Evolutionary conservation across 1,140 invertebrate species (phyloP), one percentile per base, ranked within the genome.

Genomic region (Aricia agestis): DNA sequence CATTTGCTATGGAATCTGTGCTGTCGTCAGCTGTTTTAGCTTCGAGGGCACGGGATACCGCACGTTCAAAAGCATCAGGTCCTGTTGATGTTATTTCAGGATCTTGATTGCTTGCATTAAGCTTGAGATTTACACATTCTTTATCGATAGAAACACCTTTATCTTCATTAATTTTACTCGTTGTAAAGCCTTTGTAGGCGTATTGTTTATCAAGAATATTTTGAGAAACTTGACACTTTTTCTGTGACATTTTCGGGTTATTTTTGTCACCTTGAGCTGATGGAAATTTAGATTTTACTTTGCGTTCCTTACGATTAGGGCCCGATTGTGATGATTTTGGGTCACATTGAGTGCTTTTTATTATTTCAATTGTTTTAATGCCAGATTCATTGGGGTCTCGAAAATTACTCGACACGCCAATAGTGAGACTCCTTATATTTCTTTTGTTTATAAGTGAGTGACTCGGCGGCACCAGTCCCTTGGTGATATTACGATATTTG

Each of bases 351-450:
- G 13, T 13, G 13, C 6, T 52, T 52, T 52, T 15, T 4, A 13
- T 52, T 52, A 15, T 52, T 52, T 52, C 11, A 52, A 52, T 11
- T 13, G 10, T 52, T 52, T 13, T 52, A 13, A 52, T 52, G 13
- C 45, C 13, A 52, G 45, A 13, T 15, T 52, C 13, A 13, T 3
- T 15, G 11, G 45, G 45, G 18, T 63, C 18, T 19, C 18, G n/a
- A 19, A 18, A 7, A 63, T 25, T 19, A 63, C 17, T 63, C 10
- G 19, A 18, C 18, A 6, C 19, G 18, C 18, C 17, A 25, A 63
- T 63, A 19, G 59, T 63, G 10, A 63, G 59, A 63, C 59, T 63
- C 19, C 59, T 18, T 19, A 63, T 63, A 19, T 63, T 63, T 25
- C 59, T 63, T 19, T 11, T 19, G 17, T 63, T 25, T 63, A 19